A percentile compares a stretch with the other conserved stretches of the same genome.
These are phyloP conservation scores for Orchestia grillus DNA, from an alignment of 1,140 invertebrate genomes.

Conservation along the genomic window DNA sequence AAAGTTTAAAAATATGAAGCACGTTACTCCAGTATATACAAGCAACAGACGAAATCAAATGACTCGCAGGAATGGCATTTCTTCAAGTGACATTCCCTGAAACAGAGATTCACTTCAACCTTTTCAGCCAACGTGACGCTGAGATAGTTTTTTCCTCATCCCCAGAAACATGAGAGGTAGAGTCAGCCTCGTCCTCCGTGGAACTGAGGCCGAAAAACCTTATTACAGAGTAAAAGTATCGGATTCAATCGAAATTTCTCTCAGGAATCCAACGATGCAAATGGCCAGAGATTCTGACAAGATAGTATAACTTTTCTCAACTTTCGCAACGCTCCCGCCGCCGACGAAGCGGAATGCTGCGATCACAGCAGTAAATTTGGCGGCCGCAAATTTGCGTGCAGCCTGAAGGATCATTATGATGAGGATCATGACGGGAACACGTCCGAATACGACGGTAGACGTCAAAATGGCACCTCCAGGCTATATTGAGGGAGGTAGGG, in stretches of 20 bases:
- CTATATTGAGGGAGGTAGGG: background rate
- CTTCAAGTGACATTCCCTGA: background rate
- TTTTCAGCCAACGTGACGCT: background rate
- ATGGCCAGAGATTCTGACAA: background rate
- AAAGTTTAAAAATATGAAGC: background rate
- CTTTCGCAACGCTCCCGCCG: background rate
- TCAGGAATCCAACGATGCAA: background rate
- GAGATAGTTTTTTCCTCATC: background rate
- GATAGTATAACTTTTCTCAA: background rate
- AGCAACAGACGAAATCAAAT: background rate
- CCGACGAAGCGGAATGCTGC: background rate
- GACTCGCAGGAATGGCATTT: background rate
- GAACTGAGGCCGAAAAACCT: background rate
- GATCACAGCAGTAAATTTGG: background rate
- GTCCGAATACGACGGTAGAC: conserved; percentile 32
- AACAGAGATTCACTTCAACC: background rate
- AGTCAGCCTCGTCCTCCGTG: background rate
- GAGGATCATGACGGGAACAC: conserved; percentile 27
- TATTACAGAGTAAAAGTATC: background rate
- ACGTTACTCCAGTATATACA: background rate
- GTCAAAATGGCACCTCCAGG: conserved; percentile 32
- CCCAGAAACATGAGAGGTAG: background rate
- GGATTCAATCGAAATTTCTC: background rate
- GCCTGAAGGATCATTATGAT: conserved; percentile 11
- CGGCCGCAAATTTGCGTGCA: conserved; percentile 22